phyloP scores from a whole-genome alignment of 2,888 invertebrate species.

The Limnephilus rhombicus region DNA sequence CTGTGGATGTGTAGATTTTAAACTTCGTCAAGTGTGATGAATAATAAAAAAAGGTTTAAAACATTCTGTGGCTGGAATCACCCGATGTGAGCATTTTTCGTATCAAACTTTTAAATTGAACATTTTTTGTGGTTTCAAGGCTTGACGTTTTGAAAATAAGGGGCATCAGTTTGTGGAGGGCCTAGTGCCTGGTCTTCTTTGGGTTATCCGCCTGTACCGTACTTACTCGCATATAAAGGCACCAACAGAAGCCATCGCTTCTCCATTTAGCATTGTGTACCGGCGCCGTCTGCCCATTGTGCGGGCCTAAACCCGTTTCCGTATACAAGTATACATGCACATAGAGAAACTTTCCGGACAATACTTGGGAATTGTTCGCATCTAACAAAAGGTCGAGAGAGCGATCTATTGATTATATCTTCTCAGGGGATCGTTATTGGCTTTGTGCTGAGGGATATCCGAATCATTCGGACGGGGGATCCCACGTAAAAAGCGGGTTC shows the following conservation, averaged over 20 bases:
- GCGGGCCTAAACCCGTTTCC: conserved; percentile 62
- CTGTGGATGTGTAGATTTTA: too few relatives aligned
- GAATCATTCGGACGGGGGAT: conserved; percentile 42
- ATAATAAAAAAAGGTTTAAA: not conserved
- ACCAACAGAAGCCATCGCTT: conserved; percentile 40
- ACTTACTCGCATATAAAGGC: not conserved
- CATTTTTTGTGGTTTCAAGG: not conserved
- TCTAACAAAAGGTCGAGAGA: conserved; percentile 55
- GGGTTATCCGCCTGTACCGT: not conserved
- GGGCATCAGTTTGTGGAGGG: not conserved
- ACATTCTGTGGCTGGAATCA: not conserved
- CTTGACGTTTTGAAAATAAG: not conserved
- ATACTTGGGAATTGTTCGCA: conserved; percentile 48
- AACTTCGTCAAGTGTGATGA: too few relatives aligned
- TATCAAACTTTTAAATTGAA: not conserved
- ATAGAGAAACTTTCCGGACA: conserved; percentile 41
- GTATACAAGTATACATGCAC: conserved; percentile 22
- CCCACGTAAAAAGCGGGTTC: conserved; percentile 34
- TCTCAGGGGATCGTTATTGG: conserved; percentile 52
- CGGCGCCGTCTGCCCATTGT: conserved; percentile 61
- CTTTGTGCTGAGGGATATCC: conserved; percentile 48
- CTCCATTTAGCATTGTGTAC: conserved; percentile 58
- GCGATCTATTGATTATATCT: conserved; percentile 58
- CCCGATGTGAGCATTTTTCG: not conserved
- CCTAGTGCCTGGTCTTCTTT: not conserved